Evolutionary conservation across 2,113 vertebrate genomes (phyloP), one percentile per base, ranked within the genome.

Genomic region (Lonchura striata): DNA sequence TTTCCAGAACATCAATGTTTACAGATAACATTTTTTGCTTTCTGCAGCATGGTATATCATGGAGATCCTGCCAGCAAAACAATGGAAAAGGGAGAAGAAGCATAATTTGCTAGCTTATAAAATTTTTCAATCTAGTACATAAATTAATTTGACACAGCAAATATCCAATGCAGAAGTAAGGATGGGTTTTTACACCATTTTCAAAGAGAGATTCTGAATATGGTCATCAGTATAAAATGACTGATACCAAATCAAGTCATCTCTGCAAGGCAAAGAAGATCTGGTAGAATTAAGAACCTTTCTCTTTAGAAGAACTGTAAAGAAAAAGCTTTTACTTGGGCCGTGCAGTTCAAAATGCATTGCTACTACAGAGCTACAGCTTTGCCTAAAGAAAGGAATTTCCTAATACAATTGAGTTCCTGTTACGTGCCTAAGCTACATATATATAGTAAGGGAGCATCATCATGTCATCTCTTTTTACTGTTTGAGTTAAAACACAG

Each of bases 111-210:
- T 52, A 31, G 23, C 23, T 85, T 64, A 27, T 9, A 31, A 41
- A 33, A 25, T 47, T 78, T 77, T n/a, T 71, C 3, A 37, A 27
- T 57, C 42, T 2, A 1, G 10, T 33, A 60, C 0, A 0, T 72
- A 66, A 50, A 25, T 72, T 41, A 25, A 70, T 59, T 35, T 66
- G 56, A 82, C 44, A 63, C 9, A 77, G 47, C 13, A 85, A 44
- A 78, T 4, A 27, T n/a, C 8, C 37, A 60, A 12, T 7, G 44
- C 13, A 82, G 49, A 79, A 84, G 20, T 47, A 65, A 50, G 15
- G 20, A 66, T 11, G 17, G 13, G 14, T 33, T 74, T 92, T 61
- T 33, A 84, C 8, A 63, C 3, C 18, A 33, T 28, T 80, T 90
- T 76, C 57, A 61, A 65, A 69, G 21, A 56, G 7, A 44, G 33